A percentile compares a stretch with the other conserved stretches of the same genome.
phyloP scores from a whole-genome alignment of 1,140 invertebrate species.

The Drosophila busckii region DNA sequence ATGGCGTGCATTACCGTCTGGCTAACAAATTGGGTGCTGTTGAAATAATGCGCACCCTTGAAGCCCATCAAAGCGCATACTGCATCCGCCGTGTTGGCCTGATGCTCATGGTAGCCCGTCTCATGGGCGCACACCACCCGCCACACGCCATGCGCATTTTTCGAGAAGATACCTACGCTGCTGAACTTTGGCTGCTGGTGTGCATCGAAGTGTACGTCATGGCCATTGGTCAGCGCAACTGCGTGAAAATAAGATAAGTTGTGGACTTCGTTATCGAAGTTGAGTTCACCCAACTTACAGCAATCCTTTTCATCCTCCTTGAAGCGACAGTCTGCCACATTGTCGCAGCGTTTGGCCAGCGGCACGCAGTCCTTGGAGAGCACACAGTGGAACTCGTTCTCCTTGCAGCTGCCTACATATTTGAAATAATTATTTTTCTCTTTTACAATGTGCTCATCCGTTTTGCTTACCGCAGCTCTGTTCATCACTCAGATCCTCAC shows the following conservation, averaged over 20 bases:
- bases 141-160: slow-evolving; percentile 82
- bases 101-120: slow-evolving; percentile 55
- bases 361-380: slow-evolving; percentile 81
- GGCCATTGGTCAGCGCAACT: slow-evolving; percentile 84
- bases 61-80: slow-evolving; percentile 68
- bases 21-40: slow-evolving; percentile 47
- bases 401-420: slow-evolving; percentile 39
- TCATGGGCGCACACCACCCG: slow-evolving; percentile 81
- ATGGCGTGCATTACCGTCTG: slow-evolving; percentile 50
- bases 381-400: slow-evolving; percentile 59
- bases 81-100: slow-evolving; percentile 40
- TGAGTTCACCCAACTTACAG: slow-evolving; percentile 79
- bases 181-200: slow-evolving; percentile 82
- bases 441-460: neutral
- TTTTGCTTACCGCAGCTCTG: slow-evolving; percentile 82
- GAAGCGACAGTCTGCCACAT: slow-evolving; percentile 82
- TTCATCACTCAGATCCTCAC: slow-evolving; percentile 88
- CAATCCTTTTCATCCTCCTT: slow-evolving; percentile 87
- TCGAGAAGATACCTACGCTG: slow-evolving; percentile 82
- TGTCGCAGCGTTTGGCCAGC: slow-evolving; percentile 82
- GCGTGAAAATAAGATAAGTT: slow-evolving; percentile 48
- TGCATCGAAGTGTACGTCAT: slow-evolving; percentile 81
- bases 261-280: neutral
- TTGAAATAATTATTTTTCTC: neutral
- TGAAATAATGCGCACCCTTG: slow-evolving; percentile 56